Conservation (phyloP, 2,888 invertebrate species). For the Sicus ferrugineus region DNA sequence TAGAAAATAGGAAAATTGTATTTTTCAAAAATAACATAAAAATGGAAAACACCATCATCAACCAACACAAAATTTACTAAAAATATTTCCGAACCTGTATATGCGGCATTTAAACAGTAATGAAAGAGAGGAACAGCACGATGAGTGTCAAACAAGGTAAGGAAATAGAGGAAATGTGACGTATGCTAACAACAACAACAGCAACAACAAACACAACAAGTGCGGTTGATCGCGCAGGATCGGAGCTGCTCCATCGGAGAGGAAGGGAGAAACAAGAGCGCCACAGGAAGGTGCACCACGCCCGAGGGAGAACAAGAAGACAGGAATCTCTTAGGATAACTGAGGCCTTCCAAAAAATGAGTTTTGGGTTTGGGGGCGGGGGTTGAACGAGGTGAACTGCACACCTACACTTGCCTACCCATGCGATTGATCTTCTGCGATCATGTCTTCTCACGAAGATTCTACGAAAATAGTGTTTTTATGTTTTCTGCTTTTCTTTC, state of each 20-base stretch:
- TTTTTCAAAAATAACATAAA: constrained; percentile 12
- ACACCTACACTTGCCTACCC: constrained; percentile 11
- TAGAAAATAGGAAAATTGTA: constrained; percentile 8
- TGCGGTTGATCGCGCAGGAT: constrained; percentile 16
- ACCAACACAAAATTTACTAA: constrained; percentile 9
- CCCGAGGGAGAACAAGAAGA: background rate
- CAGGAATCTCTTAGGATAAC: background rate
- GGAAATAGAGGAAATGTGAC: background rate
- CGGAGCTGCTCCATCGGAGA: background rate
- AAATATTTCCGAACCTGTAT: constrained; percentile 13
- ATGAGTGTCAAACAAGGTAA: background rate
- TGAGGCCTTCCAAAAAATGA: no score
- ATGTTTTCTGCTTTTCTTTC: background rate
- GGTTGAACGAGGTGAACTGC: background rate
- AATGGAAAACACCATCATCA: background rate
- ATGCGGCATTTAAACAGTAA: background rate
- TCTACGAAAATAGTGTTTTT: constrained; percentile 7
- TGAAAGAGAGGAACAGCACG: background rate
- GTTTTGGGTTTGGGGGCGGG: background rate
- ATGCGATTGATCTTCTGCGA: constrained; percentile 43
- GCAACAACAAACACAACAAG: constrained; percentile 5
- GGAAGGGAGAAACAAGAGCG: background rate
- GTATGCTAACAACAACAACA: constrained; percentile 9
- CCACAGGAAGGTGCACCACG: background rate
- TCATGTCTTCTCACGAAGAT: constrained; percentile 13